A percentile compares a stretch with the other conserved stretches of the same genome.
Conservation (phyloP, 1,140 invertebrate genomes). For the Phymorhynchus buccinoides region DNA sequence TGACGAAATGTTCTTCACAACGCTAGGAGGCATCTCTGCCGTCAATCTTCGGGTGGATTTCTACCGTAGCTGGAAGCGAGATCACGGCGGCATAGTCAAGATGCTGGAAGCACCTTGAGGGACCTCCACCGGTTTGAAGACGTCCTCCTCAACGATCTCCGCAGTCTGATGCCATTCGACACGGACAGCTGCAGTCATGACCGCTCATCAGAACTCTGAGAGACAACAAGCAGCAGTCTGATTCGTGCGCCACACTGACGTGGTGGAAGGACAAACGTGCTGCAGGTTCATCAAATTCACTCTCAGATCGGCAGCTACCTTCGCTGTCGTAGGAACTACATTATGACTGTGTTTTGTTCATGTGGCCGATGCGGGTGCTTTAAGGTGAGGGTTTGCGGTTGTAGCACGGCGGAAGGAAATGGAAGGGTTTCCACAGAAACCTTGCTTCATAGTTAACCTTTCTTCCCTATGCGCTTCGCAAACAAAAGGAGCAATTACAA, state of each 20-base stretch:
- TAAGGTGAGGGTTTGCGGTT: not conserved
- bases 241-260: not conserved
- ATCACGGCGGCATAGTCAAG: not conserved
- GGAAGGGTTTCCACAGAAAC: not conserved
- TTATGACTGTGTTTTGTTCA: not conserved
- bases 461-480: not conserved
- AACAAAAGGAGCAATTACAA: not conserved
- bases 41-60: not conserved
- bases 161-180: not conserved
- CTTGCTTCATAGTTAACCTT: too few relatives aligned
- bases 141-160: not conserved
- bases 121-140: constrained; percentile 8
- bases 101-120: not conserved
- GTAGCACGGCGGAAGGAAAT: not conserved
- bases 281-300: not conserved
- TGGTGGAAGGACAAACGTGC: not conserved
- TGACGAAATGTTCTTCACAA: constrained; percentile 12
- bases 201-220: not conserved
- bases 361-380: not conserved
- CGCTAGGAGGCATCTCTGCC: not conserved
- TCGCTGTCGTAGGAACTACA: not conserved
- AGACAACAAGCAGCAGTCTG: not conserved
- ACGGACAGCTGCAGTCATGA: not conserved
- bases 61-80: not conserved
- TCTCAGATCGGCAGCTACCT: constrained; percentile 6